Conservation (phyloP, 2,797 vertebrate genomes). For the Chiroxiphia lanceolata region DNA sequence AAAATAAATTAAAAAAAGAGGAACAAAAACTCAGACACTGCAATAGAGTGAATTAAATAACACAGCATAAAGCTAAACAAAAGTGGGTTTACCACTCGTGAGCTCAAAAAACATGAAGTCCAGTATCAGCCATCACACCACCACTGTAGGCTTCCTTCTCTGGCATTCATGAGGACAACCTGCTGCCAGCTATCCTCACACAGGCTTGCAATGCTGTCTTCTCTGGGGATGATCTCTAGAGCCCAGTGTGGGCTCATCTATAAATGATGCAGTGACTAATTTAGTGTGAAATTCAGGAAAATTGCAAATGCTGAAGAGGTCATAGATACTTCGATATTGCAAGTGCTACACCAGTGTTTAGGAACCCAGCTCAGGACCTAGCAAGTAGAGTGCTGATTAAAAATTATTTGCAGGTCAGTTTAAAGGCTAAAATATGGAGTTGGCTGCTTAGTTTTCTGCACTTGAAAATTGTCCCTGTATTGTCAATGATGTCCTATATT, state of each 20-base stretch:
- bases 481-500: background rate
- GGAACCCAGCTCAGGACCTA: background rate
- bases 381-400: rapidly evolving
- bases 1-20: background rate
- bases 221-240: background rate
- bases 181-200: background rate
- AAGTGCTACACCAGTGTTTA: background rate
- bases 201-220: rapidly evolving
- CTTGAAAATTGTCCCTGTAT: background rate
- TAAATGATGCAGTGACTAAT: background rate
- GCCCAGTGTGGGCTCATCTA: background rate
- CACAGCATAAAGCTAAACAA: background rate
- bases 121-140: background rate
- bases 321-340: background rate
- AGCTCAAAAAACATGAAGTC: background rate
- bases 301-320: background rate
- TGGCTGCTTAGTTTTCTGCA: background rate
- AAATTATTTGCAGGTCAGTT: background rate
- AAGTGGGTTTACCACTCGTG: background rate
- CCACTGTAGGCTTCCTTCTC: background rate
- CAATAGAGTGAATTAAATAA: background rate
- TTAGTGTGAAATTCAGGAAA: background rate
- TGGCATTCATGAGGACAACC: background rate
- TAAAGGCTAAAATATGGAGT: background rate
- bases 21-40: background rate